Evolutionary conservation across 2,888 invertebrate species (phyloP), one percentile per base, ranked within the genome.

Genomic region (Thera britannica): DNA sequence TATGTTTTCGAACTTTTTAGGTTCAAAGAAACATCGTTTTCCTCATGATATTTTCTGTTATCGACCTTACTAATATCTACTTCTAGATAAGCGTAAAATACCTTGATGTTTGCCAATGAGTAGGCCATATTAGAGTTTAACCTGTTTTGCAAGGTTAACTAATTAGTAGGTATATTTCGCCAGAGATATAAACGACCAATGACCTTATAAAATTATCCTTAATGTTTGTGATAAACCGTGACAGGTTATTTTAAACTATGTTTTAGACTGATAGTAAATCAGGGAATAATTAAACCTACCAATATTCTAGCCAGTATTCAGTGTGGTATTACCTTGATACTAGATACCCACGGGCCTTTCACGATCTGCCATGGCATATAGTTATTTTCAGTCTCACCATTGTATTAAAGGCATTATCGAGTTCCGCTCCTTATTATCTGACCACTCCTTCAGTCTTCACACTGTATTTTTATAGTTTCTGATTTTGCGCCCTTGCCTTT

Each of bases 401-500:
- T 61, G 52, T 61, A 54, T 61, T 61, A 52, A 52, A 34, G 11
- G n/a, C 52, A 61, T 62, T 62, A 62, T 62, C 62, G 54, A n/a
- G 55, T 46, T 63, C 58, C 52, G 48, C 41, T 57, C 41, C 23
- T 6, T 12, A 36, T 52, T 46, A 46, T 34, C 23, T 34, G 48
- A 62, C 59, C 34, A 59, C 44, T 36, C 52, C 54, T 44, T 3
- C 51, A 58, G 9, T 46, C 41, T 58, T 62, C 34, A 46, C 48
- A 62, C 54, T 6, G 48, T 68, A 51, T 65, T 65, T 67, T 68
- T 56, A 65, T 69, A 11, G 48, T 36, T 44, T 38, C 65, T 55
- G 65, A 69, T 56, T 65, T 58, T 36, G 36, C n/a, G 35, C 23
- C 12, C 58, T 49, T 62, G 49, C 52, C 60, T 65, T 54, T 65